Conservation (phyloP, 2,113 vertebrate species). For the Carettochelys insculpta region DNA sequence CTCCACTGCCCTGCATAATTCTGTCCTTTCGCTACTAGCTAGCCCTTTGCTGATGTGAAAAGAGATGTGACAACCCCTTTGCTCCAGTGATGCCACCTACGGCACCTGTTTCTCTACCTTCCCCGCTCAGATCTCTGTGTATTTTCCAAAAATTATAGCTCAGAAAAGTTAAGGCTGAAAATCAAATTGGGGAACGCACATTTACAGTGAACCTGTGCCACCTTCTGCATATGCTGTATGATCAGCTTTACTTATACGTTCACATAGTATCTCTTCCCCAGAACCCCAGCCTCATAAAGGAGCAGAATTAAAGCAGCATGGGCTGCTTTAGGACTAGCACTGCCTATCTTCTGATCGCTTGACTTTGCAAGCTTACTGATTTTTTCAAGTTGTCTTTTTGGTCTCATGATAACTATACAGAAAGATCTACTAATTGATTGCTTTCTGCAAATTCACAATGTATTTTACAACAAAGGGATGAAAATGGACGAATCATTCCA, state of each 20-base stretch:
- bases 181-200: background rate
- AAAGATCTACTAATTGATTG: background rate
- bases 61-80: no score
- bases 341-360: background rate
- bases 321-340: background rate
- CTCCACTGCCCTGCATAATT: background rate
- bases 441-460: background rate
- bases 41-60: no score
- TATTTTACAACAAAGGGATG: background rate
- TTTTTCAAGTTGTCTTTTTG: background rate
- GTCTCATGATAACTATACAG: background rate
- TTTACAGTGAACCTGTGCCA: background rate
- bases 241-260: background rate
- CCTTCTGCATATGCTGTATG: background rate
- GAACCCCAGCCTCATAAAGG: background rate
- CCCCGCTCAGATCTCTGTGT: background rate
- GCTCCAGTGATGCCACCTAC: background rate
- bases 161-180: background rate
- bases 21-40: background rate
- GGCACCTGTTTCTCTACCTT: background rate
- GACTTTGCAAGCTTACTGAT: no score
- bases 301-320: background rate
- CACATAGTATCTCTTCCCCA: background rate
- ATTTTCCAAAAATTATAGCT: background rate
- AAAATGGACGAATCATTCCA: background rate